Base-by-base conservation (phyloP, 2,797 vertebrate species). In the Lacerta viridis region DNA sequence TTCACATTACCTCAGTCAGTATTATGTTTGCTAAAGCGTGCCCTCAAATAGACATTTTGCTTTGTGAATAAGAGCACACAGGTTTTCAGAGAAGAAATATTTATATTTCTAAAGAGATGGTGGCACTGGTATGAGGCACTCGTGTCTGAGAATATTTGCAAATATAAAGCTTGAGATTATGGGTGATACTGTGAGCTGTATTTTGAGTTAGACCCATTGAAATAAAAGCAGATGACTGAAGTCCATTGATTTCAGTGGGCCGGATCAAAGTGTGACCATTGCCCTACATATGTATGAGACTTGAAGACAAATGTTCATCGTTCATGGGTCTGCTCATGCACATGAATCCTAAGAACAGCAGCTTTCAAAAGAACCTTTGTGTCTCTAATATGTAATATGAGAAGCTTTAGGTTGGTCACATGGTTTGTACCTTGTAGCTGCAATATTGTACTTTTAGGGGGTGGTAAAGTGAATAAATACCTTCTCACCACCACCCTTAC, bases 51-150 rank as follows among this genome's bases (percentile, higher is more conserved):
- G 46, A n/a, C 79, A 55, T 89, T 92, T 88, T 66, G 91, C 92
- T 93, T 18, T 81, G 93, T 95, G 91, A 87, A 89, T 89, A 93
- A 93, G 91, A 84, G 61, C 87, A 89, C 85, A 93, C 68, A 69
- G 71, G 81, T 79, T 76, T 92, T 84, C 17, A 64, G 46, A 89
- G 80, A 91, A 91, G 88, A 64, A 85, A 91, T 92, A 86, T 36
- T 36, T 5, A 18, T 66, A 41, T 25, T 4, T 27, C 46, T 36
- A 46, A 80, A n/a, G n/a, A 20, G 55, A 74, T 25, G n/a, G 68
- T 71, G 50, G 20, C 27, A 29, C 27, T 29, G 55, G 2, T 27
- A 29, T 29, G 69, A 43, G 13, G 50, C 43, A 29, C 5, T 46
- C 5, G 2, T 68, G 25, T 64, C 83, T 85, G 29, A 41, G 74